Evolutionary conservation across 2,888 invertebrate genomes (phyloP), one percentile per base, ranked within the genome.

Genomic region (Clunio marinus): DNA sequence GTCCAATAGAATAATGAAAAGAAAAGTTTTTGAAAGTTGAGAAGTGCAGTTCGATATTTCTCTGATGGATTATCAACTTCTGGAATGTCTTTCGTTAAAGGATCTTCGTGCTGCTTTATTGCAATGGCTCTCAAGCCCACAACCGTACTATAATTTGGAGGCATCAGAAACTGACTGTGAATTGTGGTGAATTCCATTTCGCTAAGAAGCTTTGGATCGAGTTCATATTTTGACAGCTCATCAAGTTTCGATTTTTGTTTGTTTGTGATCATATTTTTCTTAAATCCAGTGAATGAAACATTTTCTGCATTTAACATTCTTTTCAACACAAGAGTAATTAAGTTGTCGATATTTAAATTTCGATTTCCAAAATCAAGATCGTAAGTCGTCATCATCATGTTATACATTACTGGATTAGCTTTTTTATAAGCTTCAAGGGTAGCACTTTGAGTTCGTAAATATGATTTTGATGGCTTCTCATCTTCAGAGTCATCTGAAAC

Each of bases 81-180:
- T 7, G 17, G 7, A 10, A 1, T 4, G 2, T 20, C 45, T 7
- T 57, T 8, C 8, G 13, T 1, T 5, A 60, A 3, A 20, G 51
- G 15, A 7, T 68, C 58, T 25, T 68, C 68, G 13, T 68, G 25
- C 1, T 35, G 8, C 17, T 68, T 57, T 15, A 70, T 70, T 15
- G 65, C 20, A 0, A 77, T 46, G 1, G 75, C 74, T 0, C 78
- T 75, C 27, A 78, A 74, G 0, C 74, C 77, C 70, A 77, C 71
- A 66, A 75, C 72, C 1, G 76, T 75, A 3, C 74, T 73, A 74
- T 74, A 77, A 70, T 71, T 78, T 1, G 77, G 75, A 4, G 77
- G 75, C 59, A 77, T 69, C 1, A 69, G 60, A n/a, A 22, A 70
- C n/a, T n/a, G 7, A 1, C n/a, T 27, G 17, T 55, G 28, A 7